phyloP scores from a whole-genome alignment of 2,113 vertebrate species.

The Podarcis cretensis region DNA sequence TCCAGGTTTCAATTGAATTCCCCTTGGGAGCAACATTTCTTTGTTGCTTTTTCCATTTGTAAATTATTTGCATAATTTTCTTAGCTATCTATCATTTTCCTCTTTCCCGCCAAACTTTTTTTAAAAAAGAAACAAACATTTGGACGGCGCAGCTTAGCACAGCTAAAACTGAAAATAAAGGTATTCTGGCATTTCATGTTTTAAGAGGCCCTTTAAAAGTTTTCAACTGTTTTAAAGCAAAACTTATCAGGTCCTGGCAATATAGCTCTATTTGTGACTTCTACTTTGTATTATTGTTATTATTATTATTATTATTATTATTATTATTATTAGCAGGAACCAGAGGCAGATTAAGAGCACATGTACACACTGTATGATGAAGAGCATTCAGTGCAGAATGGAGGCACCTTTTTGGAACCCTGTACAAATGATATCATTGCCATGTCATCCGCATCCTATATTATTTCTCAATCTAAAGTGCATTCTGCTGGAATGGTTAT shows the following conservation, averaged over 20 bases:
- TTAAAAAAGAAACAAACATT: not conserved
- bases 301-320: too few species aligned
- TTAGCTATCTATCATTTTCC: not conserved
- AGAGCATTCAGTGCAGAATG: too few species aligned
- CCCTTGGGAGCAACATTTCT: not conserved
- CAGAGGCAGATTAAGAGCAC: not conserved
- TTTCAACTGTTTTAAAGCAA: not conserved
- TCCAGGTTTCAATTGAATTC: constrained; percentile 22
- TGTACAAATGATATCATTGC: too few species aligned
- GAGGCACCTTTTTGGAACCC: too few species aligned
- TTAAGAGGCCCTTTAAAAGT: not conserved
- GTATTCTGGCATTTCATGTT: accelerated
- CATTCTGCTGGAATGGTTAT: not conserved
- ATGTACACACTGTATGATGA: too few species aligned
- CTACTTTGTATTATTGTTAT: not conserved
- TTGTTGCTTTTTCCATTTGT: constrained; percentile 30
- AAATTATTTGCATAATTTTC: not conserved
- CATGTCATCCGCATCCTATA: too few species aligned
- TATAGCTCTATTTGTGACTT: not conserved
- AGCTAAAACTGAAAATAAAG: not conserved
- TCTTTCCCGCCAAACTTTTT: not conserved
- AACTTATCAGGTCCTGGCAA: not conserved
- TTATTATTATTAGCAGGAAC: not conserved
- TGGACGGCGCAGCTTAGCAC: not conserved
- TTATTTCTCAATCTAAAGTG: too few species aligned